phyloP scores from a whole-genome alignment of 1,140 invertebrate species.

The Drosophila carrolli region DNA sequence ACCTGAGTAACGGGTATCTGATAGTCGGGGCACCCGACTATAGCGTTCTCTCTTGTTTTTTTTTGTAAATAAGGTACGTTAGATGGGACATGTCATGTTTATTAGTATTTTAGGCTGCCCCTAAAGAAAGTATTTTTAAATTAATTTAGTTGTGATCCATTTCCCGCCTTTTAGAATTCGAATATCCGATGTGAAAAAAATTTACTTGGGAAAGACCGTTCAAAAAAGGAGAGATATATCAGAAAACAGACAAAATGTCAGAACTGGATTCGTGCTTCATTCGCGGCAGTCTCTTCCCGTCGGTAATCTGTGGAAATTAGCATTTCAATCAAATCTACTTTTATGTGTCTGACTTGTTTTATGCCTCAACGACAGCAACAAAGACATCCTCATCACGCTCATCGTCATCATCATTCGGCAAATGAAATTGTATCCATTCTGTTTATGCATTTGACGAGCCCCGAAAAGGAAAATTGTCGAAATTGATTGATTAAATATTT shows the following conservation, averaged over 20 bases:
- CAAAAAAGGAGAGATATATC: no score
- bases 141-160: no score
- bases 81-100: no score
- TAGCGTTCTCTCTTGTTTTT: no score
- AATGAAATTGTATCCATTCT: constrained; percentile 58
- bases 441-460: constrained; percentile 68
- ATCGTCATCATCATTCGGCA: constrained; percentile 39
- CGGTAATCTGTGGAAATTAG: constrained; percentile 62
- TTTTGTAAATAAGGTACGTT: no score
- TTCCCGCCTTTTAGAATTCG: no score
- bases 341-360: constrained; percentile 79
- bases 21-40: no score
- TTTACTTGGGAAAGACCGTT: no score
- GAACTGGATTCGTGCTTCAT: neutral
- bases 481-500: constrained; percentile 83
- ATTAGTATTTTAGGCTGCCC: no score
- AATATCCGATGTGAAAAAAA: no score
- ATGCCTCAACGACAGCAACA: constrained; percentile 55
- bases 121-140: no score
- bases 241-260: neutral
- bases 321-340: constrained; percentile 81
- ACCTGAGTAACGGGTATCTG: no score
- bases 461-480: constrained; percentile 59
- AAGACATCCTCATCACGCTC: constrained; percentile 27
- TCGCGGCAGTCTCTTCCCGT: constrained; percentile 36